Conservation (phyloP, 2,888 invertebrate species). For the Bombylius discolor region DNA sequence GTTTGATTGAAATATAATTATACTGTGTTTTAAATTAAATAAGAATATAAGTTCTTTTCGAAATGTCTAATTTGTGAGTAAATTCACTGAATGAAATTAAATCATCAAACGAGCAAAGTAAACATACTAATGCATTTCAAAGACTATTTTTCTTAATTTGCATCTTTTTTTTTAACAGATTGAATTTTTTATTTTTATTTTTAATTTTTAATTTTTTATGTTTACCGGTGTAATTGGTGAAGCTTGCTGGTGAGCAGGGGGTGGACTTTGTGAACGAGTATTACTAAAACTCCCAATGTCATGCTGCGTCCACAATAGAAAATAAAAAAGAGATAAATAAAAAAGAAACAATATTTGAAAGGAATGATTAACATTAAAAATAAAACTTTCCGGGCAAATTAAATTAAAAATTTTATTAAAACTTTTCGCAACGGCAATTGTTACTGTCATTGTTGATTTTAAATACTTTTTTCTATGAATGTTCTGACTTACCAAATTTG, state of each 20-base stretch:
- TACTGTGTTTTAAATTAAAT: no score
- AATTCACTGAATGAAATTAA: not conserved
- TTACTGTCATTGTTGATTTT: no score
- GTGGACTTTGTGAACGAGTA: constrained; percentile 54
- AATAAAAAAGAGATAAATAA: not conserved
- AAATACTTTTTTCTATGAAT: not conserved
- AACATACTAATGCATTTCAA: not conserved
- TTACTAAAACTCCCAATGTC: constrained; percentile 37
- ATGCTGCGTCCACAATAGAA: constrained; percentile 41
- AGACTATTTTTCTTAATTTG: no score
- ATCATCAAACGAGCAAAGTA: not conserved
- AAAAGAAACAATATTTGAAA: not conserved
- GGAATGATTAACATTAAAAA: no score
- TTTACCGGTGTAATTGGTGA: constrained; percentile 58
- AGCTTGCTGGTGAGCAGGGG: constrained; percentile 72
- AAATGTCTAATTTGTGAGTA: no score
- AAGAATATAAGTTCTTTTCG: no score
- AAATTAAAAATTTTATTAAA: not conserved
- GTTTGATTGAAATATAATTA: no score
- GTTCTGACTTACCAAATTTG: constrained; percentile 52
- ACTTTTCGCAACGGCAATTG: no score
- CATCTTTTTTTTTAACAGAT: not conserved
- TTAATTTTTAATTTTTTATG: not conserved
- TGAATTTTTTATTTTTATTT: no score
- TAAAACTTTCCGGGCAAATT: not conserved